phyloP scores from a whole-genome alignment of 2,888 invertebrate genomes.

The Clistopyga incitator region DNA sequence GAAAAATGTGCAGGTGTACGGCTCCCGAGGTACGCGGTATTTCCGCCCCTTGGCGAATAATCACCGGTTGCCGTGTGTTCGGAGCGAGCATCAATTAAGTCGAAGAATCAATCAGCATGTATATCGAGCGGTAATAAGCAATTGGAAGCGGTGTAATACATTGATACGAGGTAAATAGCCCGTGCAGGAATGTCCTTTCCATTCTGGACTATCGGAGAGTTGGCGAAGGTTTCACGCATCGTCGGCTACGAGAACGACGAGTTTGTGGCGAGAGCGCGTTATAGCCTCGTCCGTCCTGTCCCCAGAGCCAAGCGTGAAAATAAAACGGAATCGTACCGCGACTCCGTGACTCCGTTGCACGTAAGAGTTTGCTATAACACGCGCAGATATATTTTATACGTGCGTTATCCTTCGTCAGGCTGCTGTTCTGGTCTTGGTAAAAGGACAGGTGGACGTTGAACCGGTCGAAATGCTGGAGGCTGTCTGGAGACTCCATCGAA shows the following conservation, averaged over 20 bases:
- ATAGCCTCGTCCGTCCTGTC: slow-evolving; percentile 36
- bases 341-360: not conserved
- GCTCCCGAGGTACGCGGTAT: not conserved
- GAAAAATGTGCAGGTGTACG: not conserved
- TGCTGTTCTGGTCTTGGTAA: slow-evolving; percentile 49
- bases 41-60: not conserved
- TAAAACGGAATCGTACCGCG: slow-evolving; percentile 45
- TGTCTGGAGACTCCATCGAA: slow-evolving; percentile 22
- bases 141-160: slow-evolving; percentile 31
- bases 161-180: slow-evolving; percentile 31
- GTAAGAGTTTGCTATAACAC: slow-evolving; percentile 15
- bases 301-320: slow-evolving; percentile 8
- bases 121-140: slow-evolving; percentile 18
- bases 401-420: slow-evolving; percentile 55
- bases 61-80: not conserved
- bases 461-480: slow-evolving; percentile 60
- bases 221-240: slow-evolving; percentile 78
- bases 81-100: slow-evolving; percentile 4
- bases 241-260: slow-evolving; percentile 75
- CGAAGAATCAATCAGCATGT: slow-evolving; percentile 20
- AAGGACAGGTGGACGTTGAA: slow-evolving; percentile 67
- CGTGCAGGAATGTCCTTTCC: slow-evolving; percentile 79
- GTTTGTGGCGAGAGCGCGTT: slow-evolving; percentile 62
- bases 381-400: slow-evolving; percentile 34
- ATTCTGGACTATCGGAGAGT: slow-evolving; percentile 77